Percentiles rank a stretch among this genome's conserved stretches.
Conservation (phyloP, 2,113 vertebrate species). For the Xenopus borealis region DNA sequence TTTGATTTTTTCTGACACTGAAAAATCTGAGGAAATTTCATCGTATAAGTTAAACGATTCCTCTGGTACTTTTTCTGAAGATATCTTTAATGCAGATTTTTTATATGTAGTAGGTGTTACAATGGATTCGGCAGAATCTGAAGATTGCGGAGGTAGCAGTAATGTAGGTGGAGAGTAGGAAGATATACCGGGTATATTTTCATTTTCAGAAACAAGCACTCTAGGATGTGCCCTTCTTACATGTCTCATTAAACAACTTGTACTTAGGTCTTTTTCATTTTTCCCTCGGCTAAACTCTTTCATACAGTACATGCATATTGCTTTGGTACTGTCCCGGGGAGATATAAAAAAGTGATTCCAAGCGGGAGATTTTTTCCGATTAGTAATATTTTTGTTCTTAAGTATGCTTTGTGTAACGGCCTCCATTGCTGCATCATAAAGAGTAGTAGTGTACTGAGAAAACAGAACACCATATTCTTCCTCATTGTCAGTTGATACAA, state of each 20-base stretch:
- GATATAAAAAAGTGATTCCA: conserved; percentile 98
- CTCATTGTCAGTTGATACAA: conserved; percentile 72
- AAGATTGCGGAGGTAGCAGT: conserved; percentile 61
- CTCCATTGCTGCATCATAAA: conserved; percentile 96
- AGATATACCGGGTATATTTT: conserved; percentile 60
- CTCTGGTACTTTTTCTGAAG: conserved; percentile 68
- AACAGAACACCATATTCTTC: conserved; percentile 85
- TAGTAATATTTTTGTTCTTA: conserved; percentile 77
- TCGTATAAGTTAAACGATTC: conserved; percentile 73
- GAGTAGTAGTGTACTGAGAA: conserved; percentile 87
- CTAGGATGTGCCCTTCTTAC: conserved; percentile 91
- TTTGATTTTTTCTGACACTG: conserved; percentile 69
- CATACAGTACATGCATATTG: conserved; percentile 97
- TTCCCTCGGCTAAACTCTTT: conserved; percentile 96
- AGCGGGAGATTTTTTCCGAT: conserved; percentile 93
- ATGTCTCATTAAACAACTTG: conserved; percentile 95
- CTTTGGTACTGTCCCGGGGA: conserved; percentile 93
- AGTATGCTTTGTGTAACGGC: conserved; percentile 94
- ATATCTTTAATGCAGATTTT: conserved; percentile 74
- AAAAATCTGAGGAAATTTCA: conserved; percentile 74
- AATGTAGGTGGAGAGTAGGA: conserved; percentile 57
- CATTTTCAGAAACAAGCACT: conserved; percentile 77
- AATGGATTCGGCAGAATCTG: conserved; percentile 57
- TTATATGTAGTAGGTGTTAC: conserved; percentile 74
- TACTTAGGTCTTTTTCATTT: conserved; percentile 96